A percentile compares a stretch with the other conserved stretches of the same genome.
Conservation (phyloP, 1,140 invertebrate species). For the Colletes latitarsis region DNA sequence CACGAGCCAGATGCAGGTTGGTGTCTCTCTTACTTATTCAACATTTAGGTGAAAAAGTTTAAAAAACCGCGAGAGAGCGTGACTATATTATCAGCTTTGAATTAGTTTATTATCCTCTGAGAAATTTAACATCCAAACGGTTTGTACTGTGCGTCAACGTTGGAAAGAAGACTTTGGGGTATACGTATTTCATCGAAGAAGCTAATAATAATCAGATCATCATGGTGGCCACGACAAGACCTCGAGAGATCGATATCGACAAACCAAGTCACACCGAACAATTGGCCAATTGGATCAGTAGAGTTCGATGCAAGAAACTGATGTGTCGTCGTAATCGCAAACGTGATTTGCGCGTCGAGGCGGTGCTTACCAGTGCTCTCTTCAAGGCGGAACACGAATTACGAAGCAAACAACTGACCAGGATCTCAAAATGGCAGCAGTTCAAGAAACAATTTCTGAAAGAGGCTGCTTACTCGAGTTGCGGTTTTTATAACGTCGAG, state of each 20-base stretch:
- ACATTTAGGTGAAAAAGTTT: slow-evolving; percentile 40
- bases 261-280: slow-evolving; percentile 71
- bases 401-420: slow-evolving; percentile 74
- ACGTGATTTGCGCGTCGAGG: slow-evolving; percentile 78
- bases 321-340: slow-evolving; percentile 71
- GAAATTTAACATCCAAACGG: neutral
- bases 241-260: slow-evolving; percentile 54
- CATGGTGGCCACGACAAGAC: slow-evolving; percentile 23
- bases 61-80: neutral
- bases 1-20: slow-evolving; percentile 75
- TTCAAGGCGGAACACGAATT: slow-evolving; percentile 76
- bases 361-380: slow-evolving; percentile 76
- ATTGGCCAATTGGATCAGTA: slow-evolving; percentile 78
- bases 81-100: neutral
- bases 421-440: slow-evolving; percentile 75
- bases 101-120: slow-evolving; percentile 6
- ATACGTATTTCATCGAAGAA: neutral
- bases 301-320: slow-evolving; percentile 78
- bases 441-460: slow-evolving; percentile 69
- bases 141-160: no score
- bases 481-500: slow-evolving; percentile 23
- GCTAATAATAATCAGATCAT: neutral
- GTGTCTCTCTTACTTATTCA: slow-evolving; percentile 66
- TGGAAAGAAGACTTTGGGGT: slow-evolving; percentile 23
- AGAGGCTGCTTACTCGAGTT: slow-evolving; percentile 37